Percentiles rank a stretch among this genome's conserved stretches.
Evolutionary conservation across 1,140 invertebrate species (phyloP).

Genomic region (Heliconius himera): DNA sequence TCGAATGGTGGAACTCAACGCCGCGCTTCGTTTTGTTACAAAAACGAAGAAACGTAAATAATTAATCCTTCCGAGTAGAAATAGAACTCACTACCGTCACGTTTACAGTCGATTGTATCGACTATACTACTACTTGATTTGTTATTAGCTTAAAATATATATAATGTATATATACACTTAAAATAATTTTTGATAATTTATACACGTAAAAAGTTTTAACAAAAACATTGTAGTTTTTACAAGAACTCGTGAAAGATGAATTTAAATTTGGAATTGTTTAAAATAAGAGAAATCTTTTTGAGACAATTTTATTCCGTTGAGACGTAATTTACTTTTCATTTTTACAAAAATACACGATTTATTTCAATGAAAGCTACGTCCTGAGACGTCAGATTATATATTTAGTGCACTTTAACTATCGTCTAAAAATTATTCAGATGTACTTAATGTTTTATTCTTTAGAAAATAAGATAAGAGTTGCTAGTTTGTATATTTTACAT

Average conservation of each 20-base stretch:
- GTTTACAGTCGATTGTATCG: too few species aligned
- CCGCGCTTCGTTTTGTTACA: too few species aligned
- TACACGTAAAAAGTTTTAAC: neutral
- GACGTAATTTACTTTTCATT: slow-evolving; percentile 1
- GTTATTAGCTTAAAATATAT: too few species aligned
- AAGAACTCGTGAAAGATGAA: neutral
- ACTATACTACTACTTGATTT: too few species aligned
- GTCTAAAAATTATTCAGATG: neutral
- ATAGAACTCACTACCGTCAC: too few species aligned
- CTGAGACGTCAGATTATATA: neutral
- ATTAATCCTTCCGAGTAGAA: too few species aligned
- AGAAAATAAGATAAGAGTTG: neutral
- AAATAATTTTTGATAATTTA: too few species aligned
- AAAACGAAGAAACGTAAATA: too few species aligned
- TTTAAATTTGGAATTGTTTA: neutral
- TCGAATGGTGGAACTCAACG: too few species aligned
- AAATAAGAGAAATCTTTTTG: neutral
- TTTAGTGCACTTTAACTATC: neutral
- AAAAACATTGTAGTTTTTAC: neutral
- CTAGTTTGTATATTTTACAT: neutral
- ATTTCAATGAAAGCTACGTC: neutral
- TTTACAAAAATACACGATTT: slow-evolving; percentile 1
- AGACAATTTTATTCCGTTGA: neutral
- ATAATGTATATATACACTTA: too few species aligned
- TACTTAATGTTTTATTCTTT: neutral